Evolutionary conservation across 2,113 vertebrate species (phyloP), one percentile per base, ranked within the genome.

Genomic region (Eretmochelys imbricata): DNA sequence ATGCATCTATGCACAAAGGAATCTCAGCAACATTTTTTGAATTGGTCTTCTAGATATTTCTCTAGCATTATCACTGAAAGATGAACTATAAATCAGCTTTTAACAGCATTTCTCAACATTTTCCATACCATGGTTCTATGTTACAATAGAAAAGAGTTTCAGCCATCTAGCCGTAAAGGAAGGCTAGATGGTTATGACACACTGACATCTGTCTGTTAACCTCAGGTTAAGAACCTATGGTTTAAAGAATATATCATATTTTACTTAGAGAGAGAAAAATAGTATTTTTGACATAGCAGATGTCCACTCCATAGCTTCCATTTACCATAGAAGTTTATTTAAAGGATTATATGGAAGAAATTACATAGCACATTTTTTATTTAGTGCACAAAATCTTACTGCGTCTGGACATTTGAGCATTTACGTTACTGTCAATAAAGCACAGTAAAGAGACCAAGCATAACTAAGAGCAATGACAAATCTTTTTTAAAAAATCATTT

Each of bases 391-490:
- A 80, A 25, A 51, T 1, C 91, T 82, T 42, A 38, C 16, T 0
- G 0, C 93, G 29, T 5, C 14, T 3, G 2, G 87, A 55, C 6
- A 72, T 84, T 82, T 72, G 69, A 86, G 46, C n/a, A 42, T 35
- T 69, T 35, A 0, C 1, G 69, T 50, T 89, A 91, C 4, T 89
- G 57, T 38, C 53, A 93, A 10, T 78, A 96, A 97, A 83, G 17
- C 11, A 85, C 8, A 42, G 46, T 6, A 16, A 27, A 84, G 53
- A 84, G 83, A 53, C 1, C 4, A 81, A 2, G 12, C 1, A 0
- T 11, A 88, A 80, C 11, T 87, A 84, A 91, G 90, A 93, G 86
- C 55, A 87, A 80, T 35, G 80, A 55, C 49, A 88, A 93, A 84
- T 86, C 76, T 59, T 38, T 55, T 7, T 11, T 5, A 78, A 89